Percentiles rank a stretch among this genome's conserved stretches.
Conservation (phyloP, 2,113 vertebrate genomes). For the Enhydra lutris region DNA sequence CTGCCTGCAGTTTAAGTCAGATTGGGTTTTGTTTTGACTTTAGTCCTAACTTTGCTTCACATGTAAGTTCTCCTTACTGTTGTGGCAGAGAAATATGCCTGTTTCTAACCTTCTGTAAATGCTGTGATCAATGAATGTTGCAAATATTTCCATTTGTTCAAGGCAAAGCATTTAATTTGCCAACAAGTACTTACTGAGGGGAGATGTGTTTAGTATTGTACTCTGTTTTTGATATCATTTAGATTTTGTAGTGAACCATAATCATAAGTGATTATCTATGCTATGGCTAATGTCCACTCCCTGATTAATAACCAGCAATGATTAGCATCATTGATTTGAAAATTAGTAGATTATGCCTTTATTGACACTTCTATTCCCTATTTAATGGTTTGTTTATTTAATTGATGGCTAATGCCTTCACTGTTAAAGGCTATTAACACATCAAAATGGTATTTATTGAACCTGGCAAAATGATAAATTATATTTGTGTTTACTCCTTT, state of each 20-base stretch:
- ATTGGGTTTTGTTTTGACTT: not conserved
- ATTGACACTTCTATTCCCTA: conserved; percentile 44
- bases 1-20: not conserved
- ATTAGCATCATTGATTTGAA: conserved; percentile 69
- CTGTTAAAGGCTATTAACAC: conserved; percentile 65
- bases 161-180: not conserved
- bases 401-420: conserved; percentile 56
- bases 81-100: not conserved
- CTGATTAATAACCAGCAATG: conserved; percentile 45
- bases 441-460: conserved; percentile 68
- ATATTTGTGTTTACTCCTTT: conserved; percentile 26
- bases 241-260: not conserved
- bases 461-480: conserved; percentile 63
- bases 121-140: not conserved
- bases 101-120: not conserved
- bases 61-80: not conserved
- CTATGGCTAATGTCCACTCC: not conserved
- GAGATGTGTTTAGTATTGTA: not conserved
- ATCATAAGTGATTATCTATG: not conserved
- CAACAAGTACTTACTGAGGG: not conserved
- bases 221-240: not conserved
- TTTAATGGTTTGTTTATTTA: conserved; percentile 69
- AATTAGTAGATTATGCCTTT: conserved; percentile 62
- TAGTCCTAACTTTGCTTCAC: not conserved
- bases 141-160: not conserved